Evolutionary conservation across 1,140 invertebrate genomes (phyloP).

Genomic region (Oedothorax gibbosus): DNA sequence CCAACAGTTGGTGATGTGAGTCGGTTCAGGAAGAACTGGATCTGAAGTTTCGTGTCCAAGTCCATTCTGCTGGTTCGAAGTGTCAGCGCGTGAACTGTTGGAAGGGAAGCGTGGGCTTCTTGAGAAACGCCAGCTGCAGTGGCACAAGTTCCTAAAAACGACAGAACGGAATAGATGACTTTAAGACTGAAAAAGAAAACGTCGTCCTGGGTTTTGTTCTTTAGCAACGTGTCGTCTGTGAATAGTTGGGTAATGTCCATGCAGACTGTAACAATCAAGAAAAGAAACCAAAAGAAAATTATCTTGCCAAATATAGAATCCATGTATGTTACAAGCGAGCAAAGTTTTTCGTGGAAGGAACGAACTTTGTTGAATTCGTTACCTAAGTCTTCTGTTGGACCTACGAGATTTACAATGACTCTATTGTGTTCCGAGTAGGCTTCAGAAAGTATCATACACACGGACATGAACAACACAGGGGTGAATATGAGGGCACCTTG

Average conservation of each 20-base stretch:
- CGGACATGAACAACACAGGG: conserved; percentile 62
- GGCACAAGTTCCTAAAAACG: conserved; percentile 61
- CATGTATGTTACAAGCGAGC: conserved; percentile 55
- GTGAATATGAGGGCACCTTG: conserved; percentile 61
- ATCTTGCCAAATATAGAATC: conserved; percentile 61
- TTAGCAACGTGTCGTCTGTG: conserved; percentile 61
- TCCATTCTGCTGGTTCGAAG: conserved; percentile 56
- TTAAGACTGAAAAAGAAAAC: conserved; percentile 62
- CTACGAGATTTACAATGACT: conserved; percentile 40
- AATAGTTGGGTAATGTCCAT: conserved; percentile 62
- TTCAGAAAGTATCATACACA: conserved; percentile 58
- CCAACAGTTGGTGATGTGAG: conserved; percentile 59
- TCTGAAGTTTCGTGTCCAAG: conserved; percentile 61
- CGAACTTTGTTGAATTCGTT: conserved; percentile 51
- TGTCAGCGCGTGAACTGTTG: conserved; percentile 59
- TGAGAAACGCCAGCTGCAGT: conserved; percentile 60
- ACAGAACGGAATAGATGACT: conserved; percentile 61
- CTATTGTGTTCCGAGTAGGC: conserved; percentile 59
- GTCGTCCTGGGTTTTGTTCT: conserved; percentile 61
- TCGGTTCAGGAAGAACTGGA: conserved; percentile 60
- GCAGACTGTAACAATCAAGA: conserved; percentile 57
- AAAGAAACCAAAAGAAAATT: conserved; percentile 62
- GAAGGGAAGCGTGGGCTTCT: conserved; percentile 58
- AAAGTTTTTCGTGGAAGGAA: conserved; percentile 61
- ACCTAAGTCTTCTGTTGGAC: conserved; percentile 44